Evolutionary conservation across 2,113 vertebrate species (phyloP), one percentile per base, ranked within the genome.

Genomic region (Nothobranchius furzeri): DNA sequence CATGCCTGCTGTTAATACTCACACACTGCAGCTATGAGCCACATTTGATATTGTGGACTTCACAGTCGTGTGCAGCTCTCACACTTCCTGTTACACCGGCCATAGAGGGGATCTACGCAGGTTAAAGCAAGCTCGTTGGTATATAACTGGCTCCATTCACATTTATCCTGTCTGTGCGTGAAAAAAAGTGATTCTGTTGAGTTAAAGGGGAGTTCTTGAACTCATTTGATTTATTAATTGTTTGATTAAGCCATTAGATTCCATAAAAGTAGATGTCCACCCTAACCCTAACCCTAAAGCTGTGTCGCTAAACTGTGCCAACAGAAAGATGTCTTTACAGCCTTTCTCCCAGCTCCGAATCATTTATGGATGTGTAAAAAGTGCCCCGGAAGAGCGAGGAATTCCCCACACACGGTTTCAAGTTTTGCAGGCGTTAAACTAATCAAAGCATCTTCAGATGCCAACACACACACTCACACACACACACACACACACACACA

Each of bases 1-100:
- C 92, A 93, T 86, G 70, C 77, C 73, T 79, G 77, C 81, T 88
- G 82, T 85, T 86, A 86, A 85, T 85, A 86, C 48, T 20, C 48
- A 50, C 80, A 85, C 77, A 76, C 73, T 82, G 84, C 76, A 17
- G 86, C 79, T 85, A 79, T 57, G 67, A 77, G 49, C 70, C 76
- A 76, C 68, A 64, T 77, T 75, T 67, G 60, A 73, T 78, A 60
- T 67, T 71, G 60, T 73, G 62, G 37, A 68, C 61, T 62, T 81
- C 55, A 36, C 68, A 25, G 24, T 65, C 64, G 68, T 60, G 53
- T 40, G 40, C 24, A 7, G 59, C 17, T 58, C 35, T 48, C 58
- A 60, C 13, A 7, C 60, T 62, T 43, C 54, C 51, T 68, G 59
- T 70, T 46, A 77, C 60, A 77, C 60, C 54, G 37, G 48, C 65